phyloP scores from a whole-genome alignment of 2,888 invertebrate species.

The Sisyra terminalis region DNA sequence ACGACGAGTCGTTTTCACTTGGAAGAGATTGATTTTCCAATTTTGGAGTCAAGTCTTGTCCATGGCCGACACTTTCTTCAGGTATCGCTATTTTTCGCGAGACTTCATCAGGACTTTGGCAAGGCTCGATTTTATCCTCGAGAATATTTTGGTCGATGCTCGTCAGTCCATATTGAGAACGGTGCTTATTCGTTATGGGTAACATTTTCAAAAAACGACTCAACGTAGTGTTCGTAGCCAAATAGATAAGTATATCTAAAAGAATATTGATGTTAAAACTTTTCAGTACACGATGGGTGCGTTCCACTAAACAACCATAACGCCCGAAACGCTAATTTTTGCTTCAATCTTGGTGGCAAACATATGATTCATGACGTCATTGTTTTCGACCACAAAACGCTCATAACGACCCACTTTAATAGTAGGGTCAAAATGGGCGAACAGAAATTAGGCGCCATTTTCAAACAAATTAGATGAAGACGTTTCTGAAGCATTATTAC shows the following conservation, averaged over 20 bases:
- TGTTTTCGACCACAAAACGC: too few species aligned
- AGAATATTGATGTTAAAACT: constrained; percentile 4
- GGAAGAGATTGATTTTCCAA: not conserved
- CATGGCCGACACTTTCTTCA: not conserved
- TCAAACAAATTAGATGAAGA: too few species aligned
- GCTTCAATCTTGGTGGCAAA: too few species aligned
- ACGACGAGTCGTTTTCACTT: constrained; percentile 13
- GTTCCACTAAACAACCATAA: too few species aligned
- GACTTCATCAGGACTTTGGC: not conserved
- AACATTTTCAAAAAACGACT: constrained; percentile 28
- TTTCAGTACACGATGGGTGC: too few species aligned
- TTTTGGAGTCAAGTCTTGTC: not conserved
- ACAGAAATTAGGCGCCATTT: too few species aligned
- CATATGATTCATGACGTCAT: too few species aligned
- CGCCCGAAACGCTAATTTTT: too few species aligned
- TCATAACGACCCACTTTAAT: too few species aligned
- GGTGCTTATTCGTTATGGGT: constrained; percentile 20
- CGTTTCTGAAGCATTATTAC: too few species aligned
- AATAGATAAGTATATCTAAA: constrained; percentile 28
- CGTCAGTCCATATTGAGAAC: not conserved
- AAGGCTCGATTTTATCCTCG: not conserved
- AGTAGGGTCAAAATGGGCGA: too few species aligned
- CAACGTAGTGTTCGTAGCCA: constrained; percentile 26
- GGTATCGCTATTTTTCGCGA: not conserved
- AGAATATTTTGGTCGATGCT: not conserved